phyloP scores from a whole-genome alignment of 2,888 invertebrate genomes.

The Lordiphosa fenestrarum region DNA sequence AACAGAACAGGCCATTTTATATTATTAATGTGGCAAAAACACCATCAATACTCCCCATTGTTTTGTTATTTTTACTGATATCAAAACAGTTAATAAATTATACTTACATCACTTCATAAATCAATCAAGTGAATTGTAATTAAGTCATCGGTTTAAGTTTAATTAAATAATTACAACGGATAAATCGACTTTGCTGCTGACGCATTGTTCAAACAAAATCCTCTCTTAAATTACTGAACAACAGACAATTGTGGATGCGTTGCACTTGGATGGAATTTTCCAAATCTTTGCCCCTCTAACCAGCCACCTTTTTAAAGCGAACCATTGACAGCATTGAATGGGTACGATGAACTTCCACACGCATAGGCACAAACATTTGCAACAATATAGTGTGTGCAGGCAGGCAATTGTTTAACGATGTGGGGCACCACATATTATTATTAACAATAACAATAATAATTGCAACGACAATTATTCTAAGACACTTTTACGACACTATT shows the following conservation, averaged over 20 bases:
- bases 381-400: slow-evolving; percentile 27
- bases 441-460: slow-evolving; percentile 32
- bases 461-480: slow-evolving; percentile 59
- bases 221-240: too few relatives aligned
- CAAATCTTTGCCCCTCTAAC: slow-evolving; percentile 1
- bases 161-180: too few relatives aligned
- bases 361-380: slow-evolving; percentile 21
- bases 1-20: too few relatives aligned
- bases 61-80: neutral
- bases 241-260: too few relatives aligned
- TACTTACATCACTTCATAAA: slow-evolving; percentile 6
- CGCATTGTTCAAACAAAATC: neutral
- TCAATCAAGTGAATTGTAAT: slow-evolving; percentile 23
- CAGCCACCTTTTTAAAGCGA: neutral
- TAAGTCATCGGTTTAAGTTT: slow-evolving; percentile 20
- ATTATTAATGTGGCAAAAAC: neutral
- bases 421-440: slow-evolving; percentile 15
- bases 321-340: slow-evolving; percentile 69
- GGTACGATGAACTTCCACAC: slow-evolving; percentile 76
- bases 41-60: slow-evolving; percentile 1
- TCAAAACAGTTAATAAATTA: slow-evolving; percentile 6
- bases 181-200: neutral
- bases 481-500: slow-evolving; percentile 61
- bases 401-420: slow-evolving; percentile 58
- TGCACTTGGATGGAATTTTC: neutral